Evolutionary conservation across 2,797 vertebrate genomes (phyloP).

Genomic region (Ptychadena robeensis): DNA sequence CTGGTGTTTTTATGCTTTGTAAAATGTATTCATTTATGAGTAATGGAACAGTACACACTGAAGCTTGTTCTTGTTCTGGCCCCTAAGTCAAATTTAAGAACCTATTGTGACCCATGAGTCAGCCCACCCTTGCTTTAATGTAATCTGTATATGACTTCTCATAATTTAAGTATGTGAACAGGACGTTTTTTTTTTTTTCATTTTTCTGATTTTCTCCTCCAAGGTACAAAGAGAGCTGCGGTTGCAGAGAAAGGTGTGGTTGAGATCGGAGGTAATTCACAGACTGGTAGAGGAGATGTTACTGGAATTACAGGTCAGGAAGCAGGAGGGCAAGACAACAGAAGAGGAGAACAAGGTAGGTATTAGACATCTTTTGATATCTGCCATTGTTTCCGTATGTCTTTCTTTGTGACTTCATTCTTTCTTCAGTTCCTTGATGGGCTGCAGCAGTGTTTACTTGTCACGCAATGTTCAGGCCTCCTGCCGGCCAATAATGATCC

Average conservation of each 20-base stretch:
- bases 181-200: neutral
- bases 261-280: conserved; percentile 77
- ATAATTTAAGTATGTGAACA: too few species aligned
- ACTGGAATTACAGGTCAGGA: conserved; percentile 77
- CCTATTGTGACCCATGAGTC: too few species aligned
- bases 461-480: conserved; percentile 75
- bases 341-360: conserved; percentile 68
- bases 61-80: too few species aligned
- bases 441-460: conserved; percentile 79
- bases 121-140: too few species aligned
- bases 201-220: neutral
- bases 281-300: conserved; percentile 81
- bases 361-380: neutral
- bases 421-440: conserved; percentile 77
- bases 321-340: conserved; percentile 66
- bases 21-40: too few species aligned
- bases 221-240: conserved; percentile 80
- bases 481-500: conserved; percentile 63
- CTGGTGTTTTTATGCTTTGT: too few species aligned
- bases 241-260: conserved; percentile 76
- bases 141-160: too few species aligned
- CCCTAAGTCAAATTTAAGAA: too few species aligned
- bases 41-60: too few species aligned
- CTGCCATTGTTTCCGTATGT: neutral
- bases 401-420: neutral